phyloP scores from a whole-genome alignment of 2,113 vertebrate species.

The Cyprinodon brontotheroides region DNA sequence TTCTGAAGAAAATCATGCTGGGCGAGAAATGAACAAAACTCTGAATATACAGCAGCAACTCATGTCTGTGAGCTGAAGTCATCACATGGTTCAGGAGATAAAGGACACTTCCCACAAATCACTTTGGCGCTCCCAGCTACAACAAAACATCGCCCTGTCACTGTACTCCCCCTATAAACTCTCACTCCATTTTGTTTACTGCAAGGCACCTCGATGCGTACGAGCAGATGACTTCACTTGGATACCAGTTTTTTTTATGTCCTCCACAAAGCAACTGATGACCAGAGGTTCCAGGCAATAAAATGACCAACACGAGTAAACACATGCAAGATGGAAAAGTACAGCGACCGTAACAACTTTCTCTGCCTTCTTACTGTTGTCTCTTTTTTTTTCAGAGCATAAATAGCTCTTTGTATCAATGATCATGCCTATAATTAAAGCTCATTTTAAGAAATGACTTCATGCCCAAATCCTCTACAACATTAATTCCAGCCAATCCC shows the following conservation, averaged over 20 bases:
- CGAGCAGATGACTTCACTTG: constrained; percentile 26
- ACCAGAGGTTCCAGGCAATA: background rate
- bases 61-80: constrained; percentile 3
- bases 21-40: constrained; percentile 3
- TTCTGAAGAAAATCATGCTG: background rate
- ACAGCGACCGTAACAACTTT: background rate
- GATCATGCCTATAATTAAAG: constrained; percentile 5
- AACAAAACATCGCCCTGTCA: constrained; percentile 2
- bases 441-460: background rate
- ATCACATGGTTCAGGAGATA: constrained; percentile 21
- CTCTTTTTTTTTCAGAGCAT: background rate
- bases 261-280: constrained; percentile 18
- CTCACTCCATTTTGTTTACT: constrained; percentile 27
- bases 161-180: constrained; percentile 4
- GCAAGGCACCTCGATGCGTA: constrained; percentile 11
- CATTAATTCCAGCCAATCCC: background rate
- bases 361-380: background rate
- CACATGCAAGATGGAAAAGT: constrained; percentile 6
- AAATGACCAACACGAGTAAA: background rate
- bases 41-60: constrained; percentile 9
- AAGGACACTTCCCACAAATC: constrained; percentile 14
- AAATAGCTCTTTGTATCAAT: background rate
- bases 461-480: background rate
- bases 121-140: constrained; percentile 17
- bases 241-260: constrained; percentile 29